These are phyloP conservation scores for Rhinolophus ferrumequinum DNA, from an alignment of 2,113 vertebrate species.

Conservation along the genomic window DNA sequence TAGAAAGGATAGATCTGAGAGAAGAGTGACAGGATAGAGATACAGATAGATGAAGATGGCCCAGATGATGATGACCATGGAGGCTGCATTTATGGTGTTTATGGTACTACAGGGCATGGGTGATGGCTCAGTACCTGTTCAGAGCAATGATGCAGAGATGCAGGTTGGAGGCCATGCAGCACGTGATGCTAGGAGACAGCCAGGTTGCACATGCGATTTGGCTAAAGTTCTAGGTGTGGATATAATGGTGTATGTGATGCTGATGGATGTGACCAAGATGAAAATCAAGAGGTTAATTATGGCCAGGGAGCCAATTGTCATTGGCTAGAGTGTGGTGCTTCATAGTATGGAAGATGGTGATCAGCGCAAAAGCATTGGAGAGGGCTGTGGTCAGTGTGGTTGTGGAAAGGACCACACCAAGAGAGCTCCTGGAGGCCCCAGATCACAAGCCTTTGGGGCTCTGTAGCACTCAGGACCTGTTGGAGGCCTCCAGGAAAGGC, in stretches of 20 bases:
- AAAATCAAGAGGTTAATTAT: conserved; percentile 93
- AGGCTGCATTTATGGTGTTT: conserved; percentile 90
- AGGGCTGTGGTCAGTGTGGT: conserved; percentile 91
- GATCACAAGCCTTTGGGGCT: conserved; percentile 80
- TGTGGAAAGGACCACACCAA: conserved; percentile 87
- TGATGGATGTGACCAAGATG: conserved; percentile 93
- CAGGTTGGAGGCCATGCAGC: conserved; percentile 94
- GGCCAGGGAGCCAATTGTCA: conserved; percentile 93
- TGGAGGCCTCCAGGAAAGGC: conserved; percentile 80
- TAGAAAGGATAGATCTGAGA: conserved; percentile 94
- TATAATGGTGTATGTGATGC: conserved; percentile 93
- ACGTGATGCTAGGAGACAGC: conserved; percentile 94
- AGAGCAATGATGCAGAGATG: conserved; percentile 93
- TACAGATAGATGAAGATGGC: conserved; percentile 94
- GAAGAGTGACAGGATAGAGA: conserved; percentile 93
- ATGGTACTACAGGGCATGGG: conserved; percentile 91
- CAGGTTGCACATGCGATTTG: conserved; percentile 94
- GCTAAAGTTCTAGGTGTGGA: conserved; percentile 91
- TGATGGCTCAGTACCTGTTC: conserved; percentile 95
- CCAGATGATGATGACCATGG: conserved; percentile 92
- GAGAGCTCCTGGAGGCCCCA: conserved; percentile 85
- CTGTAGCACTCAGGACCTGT: conserved; percentile 82
- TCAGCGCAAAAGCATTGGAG: conserved; percentile 92
- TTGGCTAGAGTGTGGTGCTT: conserved; percentile 94
- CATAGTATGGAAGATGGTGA: conserved; percentile 91